Evolutionary conservation across 1,140 invertebrate species (phyloP), one percentile per base, ranked within the genome.

Genomic region (Listronotus oregonensis): DNA sequence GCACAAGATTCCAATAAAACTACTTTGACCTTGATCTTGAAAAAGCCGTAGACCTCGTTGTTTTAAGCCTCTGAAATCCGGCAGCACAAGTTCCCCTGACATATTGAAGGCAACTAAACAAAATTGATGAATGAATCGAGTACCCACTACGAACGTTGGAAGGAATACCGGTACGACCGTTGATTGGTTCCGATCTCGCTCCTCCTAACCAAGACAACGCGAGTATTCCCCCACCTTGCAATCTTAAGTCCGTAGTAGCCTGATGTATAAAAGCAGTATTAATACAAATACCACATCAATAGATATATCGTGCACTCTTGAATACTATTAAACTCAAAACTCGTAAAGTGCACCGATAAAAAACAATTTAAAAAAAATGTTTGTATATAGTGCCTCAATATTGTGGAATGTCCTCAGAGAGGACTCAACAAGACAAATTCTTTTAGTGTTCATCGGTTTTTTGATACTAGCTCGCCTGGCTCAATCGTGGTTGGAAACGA

Each of bases 401-500:
- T 64, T 79, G 60, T 78, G 70, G 71, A 70, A 72, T 64, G 63
- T 68, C 34, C 21, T 72, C n/a, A 61, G 58, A 31, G 62, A 70
- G 32, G 72, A 77, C 57, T 43, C 73, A 40, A 72, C 73, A 4
- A 67, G 69, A 9, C 71, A 62, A 42, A 44, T 75, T 65, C 64
- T 84, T 67, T 62, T 83, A 50, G 82, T 86, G 55, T 86, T 88
- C 74, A 67, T 89, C 32, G 74, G 76, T 42, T 84, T 85, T 37
- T 70, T 88, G 12, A 42, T 79, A 6, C 8, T 81, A 12, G 80
- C 83, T 42, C 77, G 80, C 11, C 61, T 77, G n/a, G 39, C 84
- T 12, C 84, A 86, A 75, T 82, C 82, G 77, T 71, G 85, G 6
- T 77, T 79, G 8, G 84, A 87, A 64, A 72, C 84, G 18, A 78